These are phyloP conservation scores for Capitulum mitella DNA, from an alignment of 2,888 invertebrate species.

Conservation along the genomic window DNA sequence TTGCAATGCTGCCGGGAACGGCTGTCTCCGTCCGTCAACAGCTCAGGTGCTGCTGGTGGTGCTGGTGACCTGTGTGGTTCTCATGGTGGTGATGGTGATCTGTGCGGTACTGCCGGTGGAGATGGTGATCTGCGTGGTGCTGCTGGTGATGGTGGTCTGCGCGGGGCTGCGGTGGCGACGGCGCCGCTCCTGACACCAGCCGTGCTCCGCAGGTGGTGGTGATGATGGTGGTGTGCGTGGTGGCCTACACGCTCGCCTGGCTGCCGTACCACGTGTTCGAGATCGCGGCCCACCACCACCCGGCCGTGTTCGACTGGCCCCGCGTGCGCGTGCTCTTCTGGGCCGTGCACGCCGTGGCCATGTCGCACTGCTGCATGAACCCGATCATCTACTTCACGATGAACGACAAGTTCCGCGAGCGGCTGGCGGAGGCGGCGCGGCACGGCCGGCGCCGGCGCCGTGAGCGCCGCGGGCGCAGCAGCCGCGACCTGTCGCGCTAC, in stretches of 20 bases:
- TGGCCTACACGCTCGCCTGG: constrained; percentile 48
- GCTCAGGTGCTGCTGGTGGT: too few species aligned
- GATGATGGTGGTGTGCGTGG: constrained; percentile 48
- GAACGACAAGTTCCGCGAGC: background rate
- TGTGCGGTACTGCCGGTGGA: too few species aligned
- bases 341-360: background rate
- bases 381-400: background rate
- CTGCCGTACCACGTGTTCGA: constrained; percentile 43
- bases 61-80: too few species aligned
- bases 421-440: background rate
- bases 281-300: background rate
- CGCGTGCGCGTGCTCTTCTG: background rate
- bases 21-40: too few species aligned
- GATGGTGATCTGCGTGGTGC: too few species aligned
- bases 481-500: background rate
- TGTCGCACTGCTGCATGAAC: constrained; percentile 14
- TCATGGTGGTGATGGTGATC: too few species aligned
- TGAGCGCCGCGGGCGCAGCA: background rate
- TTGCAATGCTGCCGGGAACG: too few species aligned
- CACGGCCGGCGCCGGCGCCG: background rate
- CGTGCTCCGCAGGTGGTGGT: constrained; percentile 45
- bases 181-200: background rate
- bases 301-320: background rate
- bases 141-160: too few species aligned
- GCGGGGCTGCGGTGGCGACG: too few species aligned